phyloP scores from a whole-genome alignment of 2,113 vertebrate species.

The Ictalurus furcatus region DNA sequence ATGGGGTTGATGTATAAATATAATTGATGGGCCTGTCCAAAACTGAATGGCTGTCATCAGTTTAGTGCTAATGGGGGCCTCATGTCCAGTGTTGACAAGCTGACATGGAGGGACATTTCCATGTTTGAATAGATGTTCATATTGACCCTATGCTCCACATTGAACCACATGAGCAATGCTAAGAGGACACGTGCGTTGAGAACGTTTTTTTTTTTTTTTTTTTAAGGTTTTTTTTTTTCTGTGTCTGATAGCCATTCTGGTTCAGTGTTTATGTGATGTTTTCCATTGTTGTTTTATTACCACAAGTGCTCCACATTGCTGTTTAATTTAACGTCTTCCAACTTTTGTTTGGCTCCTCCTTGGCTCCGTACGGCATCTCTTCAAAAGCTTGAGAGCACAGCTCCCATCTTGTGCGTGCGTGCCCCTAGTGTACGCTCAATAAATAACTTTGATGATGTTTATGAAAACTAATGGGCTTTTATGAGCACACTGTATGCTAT shows the following conservation, averaged over 20 bases:
- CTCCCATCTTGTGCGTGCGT: conserved; percentile 75
- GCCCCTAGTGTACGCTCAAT: conserved; percentile 79
- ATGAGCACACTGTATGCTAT: conserved; percentile 63
- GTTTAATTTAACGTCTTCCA: conserved; percentile 58
- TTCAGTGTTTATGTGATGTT: conserved; percentile 25
- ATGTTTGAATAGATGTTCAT: conserved; percentile 17
- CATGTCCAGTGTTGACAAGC: conserved; percentile 44
- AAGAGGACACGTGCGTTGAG: not conserved
- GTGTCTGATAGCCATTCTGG: conserved; percentile 15
- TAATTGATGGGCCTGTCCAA: conserved; percentile 54
- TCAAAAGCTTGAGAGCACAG: conserved; percentile 73
- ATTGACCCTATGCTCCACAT: not conserved
- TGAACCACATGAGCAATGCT: not conserved
- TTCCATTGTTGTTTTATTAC: conserved; percentile 40
- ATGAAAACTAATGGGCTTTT: conserved; percentile 81
- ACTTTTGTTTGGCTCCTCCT: conserved; percentile 73
- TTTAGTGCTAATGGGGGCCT: conserved; percentile 45
- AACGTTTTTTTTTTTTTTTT: not conserved
- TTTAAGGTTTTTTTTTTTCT: not conserved
- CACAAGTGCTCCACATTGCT: conserved; percentile 16
- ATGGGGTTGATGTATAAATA: conserved; percentile 53
- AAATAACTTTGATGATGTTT: conserved; percentile 93
- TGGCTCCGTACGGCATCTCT: conserved; percentile 68
- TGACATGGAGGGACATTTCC: conserved; percentile 25
- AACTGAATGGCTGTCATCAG: conserved; percentile 53